Percentiles rank a stretch among this genome's conserved stretches.
Conservation (phyloP, 2,888 invertebrate genomes). For the Agonum fuliginosum region DNA sequence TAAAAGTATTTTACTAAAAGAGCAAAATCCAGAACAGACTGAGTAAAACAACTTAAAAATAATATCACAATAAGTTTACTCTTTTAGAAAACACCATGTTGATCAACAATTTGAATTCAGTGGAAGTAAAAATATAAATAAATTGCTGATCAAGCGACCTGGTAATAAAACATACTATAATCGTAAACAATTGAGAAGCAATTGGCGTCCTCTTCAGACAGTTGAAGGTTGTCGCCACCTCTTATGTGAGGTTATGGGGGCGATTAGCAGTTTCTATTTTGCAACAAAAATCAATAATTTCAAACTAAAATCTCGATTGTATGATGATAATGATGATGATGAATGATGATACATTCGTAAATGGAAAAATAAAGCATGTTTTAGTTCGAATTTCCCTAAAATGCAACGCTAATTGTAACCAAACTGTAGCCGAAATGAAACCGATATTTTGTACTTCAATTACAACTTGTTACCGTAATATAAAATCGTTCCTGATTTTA, state of each 20-base stretch:
- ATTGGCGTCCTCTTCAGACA: conserved; percentile 54
- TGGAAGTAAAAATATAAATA: not conserved
- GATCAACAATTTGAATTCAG: conserved; percentile 20
- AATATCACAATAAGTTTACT: conserved; percentile 50
- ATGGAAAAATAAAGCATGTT: conserved; percentile 50
- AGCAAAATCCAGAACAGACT: conserved; percentile 12
- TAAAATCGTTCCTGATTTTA: not conserved
- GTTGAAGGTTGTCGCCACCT: conserved; percentile 56
- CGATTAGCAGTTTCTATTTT: conserved; percentile 55
- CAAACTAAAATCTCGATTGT: conserved; percentile 38
- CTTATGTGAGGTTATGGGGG: conserved; percentile 57
- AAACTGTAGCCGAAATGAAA: conserved; percentile 31
- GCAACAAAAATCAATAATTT: conserved; percentile 43
- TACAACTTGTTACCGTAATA: not conserved
- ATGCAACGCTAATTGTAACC: conserved; percentile 49
- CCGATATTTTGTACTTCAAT: not conserved
- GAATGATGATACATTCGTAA: conserved; percentile 42
- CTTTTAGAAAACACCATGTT: conserved; percentile 51
- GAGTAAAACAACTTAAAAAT: conserved; percentile 10
- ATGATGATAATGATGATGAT: conserved; percentile 25
- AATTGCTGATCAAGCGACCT: conserved; percentile 23
- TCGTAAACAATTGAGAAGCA: conserved; percentile 49
- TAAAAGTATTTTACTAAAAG: conserved; percentile 48
- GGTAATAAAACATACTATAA: conserved; percentile 24
- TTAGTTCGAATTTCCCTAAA: conserved; percentile 35